phyloP scores from a whole-genome alignment of 2,113 vertebrate genomes.

The Scomber scombrus region DNA sequence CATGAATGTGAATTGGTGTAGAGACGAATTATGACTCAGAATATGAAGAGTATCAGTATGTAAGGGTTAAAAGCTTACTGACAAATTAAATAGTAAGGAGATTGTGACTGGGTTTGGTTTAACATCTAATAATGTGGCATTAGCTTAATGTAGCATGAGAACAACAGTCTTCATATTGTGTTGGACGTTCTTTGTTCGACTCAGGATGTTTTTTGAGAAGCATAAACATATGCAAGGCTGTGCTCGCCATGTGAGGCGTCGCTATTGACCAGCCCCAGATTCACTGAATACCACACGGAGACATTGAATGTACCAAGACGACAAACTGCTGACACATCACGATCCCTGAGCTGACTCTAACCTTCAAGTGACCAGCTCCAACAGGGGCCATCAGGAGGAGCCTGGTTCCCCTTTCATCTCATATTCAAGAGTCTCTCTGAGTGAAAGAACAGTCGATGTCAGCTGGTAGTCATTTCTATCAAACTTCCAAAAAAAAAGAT shows the following conservation, averaged over 20 bases:
- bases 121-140: no score
- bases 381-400: conserved; percentile 15
- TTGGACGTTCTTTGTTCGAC: background rate
- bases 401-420: conserved; percentile 45
- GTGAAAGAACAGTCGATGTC: background rate
- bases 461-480: background rate
- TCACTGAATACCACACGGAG: conserved; percentile 49
- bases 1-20: no score
- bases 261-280: conserved; percentile 37
- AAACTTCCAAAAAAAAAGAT: background rate
- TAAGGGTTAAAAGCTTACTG: background rate
- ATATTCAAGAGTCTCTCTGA: conserved; percentile 16
- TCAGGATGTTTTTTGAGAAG: background rate
- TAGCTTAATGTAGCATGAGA: no score
- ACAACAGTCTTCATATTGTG: background rate
- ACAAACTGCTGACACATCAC: conserved; percentile 58
- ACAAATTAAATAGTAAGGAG: background rate
- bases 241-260: background rate
- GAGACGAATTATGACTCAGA: no score
- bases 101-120: no score
- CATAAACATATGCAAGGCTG: background rate
- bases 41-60: no score
- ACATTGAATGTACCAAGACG: conserved; percentile 50
- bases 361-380: conserved; percentile 68
- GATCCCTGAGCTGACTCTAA: conserved; percentile 38